Base-by-base conservation (phyloP, 2,113 vertebrate species). In the Hippocampus zosterae region DNA sequence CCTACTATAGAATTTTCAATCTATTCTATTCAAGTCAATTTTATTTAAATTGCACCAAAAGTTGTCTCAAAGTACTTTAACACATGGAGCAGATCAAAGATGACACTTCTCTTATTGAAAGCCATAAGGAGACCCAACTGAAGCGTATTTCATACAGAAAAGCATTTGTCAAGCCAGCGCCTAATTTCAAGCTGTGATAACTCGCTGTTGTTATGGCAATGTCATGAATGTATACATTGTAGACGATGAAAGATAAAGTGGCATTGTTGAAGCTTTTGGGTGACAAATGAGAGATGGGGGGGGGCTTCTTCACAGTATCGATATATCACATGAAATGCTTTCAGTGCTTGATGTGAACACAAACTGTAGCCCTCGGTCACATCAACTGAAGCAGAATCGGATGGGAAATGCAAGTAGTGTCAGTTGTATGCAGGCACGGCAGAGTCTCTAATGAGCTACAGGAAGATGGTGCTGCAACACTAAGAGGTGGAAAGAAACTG, bases 321-420 rank as follows among this genome's bases (percentile, higher is more conserved):
- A 69, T 78, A 59, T 71, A 70, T 75, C 80, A 76, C 75, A 79
- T 78, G 55, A 83, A 85, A 79, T 76, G 76, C 81, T 83, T 59
- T 81, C 40, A 75, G 77, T 5, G n/a, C 71, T 73, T 77, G 56
- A 71, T 81, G 71, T 80, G 75, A 87, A 79, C 78, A 72, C 75
- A 77, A 5, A 37, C 33, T 37, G 33, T 82, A 70, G 79, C 66
- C 67, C 8, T 23, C 56, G 55, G 72, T 41, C 72, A 37, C 67
- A 72, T 77, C 75, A 78, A 59, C 65, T 82, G 76, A 33, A 37
- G 60, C 66, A 53, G 66, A 65, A 64, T 68, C 55, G 64, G 78
- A 80, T 64, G 69, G 70, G 75, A 75, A 77, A 72, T 55, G 44
- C 48, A 4, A 53, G 69, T 37, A 60, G 70, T 71, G 40, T 23